phyloP scores from a whole-genome alignment of 1,140 invertebrate species.

The Olivierus martensii region DNA sequence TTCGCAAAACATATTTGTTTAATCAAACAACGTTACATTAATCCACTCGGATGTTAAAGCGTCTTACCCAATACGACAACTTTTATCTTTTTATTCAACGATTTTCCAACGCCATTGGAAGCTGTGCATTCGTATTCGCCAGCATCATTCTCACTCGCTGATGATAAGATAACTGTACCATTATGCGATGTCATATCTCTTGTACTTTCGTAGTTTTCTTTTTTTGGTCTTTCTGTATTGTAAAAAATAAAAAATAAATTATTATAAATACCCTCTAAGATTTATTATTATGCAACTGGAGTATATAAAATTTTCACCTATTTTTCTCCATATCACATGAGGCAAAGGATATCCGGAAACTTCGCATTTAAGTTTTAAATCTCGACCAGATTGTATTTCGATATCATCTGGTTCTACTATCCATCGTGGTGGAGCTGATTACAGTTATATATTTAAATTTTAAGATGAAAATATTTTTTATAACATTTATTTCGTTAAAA shows the following conservation, averaged over 20 bases:
- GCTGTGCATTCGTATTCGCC: constrained; percentile 37
- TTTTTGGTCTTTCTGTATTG: too few relatives aligned
- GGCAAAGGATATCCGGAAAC: neutral
- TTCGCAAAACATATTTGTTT: too few relatives aligned
- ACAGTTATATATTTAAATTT: constrained; percentile 20
- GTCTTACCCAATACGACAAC: constrained; percentile 9
- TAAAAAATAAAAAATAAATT: too few relatives aligned
- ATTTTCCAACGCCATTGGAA: constrained; percentile 35
- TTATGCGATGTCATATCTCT: too few relatives aligned
- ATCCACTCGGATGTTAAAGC: too few relatives aligned
- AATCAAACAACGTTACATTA: too few relatives aligned
- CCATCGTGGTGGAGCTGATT: neutral
- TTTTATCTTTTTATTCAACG: constrained; percentile 3
- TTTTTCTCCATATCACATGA: neutral
- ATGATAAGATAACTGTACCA: constrained; percentile 30
- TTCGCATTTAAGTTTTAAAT: neutral
- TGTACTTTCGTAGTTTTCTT: too few relatives aligned
- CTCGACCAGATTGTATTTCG: neutral
- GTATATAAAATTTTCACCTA: too few relatives aligned
- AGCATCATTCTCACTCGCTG: constrained; percentile 27
- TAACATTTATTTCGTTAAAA: too few relatives aligned
- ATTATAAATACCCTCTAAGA: too few relatives aligned
- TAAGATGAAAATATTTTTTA: too few relatives aligned
- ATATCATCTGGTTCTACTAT: neutral
- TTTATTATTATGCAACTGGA: too few relatives aligned